Evolutionary conservation across 2,797 vertebrate genomes (phyloP), one percentile per base, ranked within the genome.

Genomic region (Labeo calbasu): DNA sequence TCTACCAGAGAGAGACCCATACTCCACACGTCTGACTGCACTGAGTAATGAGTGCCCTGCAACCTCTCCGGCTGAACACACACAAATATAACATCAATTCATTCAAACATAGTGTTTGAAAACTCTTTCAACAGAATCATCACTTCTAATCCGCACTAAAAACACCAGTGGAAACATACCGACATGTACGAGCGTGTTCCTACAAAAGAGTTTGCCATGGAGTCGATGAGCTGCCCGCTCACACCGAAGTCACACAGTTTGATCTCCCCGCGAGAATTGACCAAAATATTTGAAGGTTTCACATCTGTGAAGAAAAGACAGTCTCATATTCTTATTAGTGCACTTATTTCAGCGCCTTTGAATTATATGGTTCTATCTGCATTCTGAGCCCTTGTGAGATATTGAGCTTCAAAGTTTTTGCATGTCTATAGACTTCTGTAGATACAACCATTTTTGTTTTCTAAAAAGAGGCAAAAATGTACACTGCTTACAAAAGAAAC

Each of bases 11-110:
- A 97, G 89, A 98, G 92, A 7, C 96, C 97, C 96, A 98, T 96
- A 87, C 96, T 97, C 96, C 96, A 97, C 88, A 97, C 95, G 88
- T 97, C 96, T 0, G 96, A 97, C 93, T 97, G 96, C 87, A 97
- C 96, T 0, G 96, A 97, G 84, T 97, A 97, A 90, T 97, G 95
- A 2, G 96, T 97, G 86, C 97, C 96, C 89, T 97, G 96, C 89
- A 97, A 87, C 70, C 96, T 93, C 90, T 97, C 97, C 0, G 96
- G 97, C 96, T 98, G 88, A 15, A 51, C 17, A 82, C 55, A 86
- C 28, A 77, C 0, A 78, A 2, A 32, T 1, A 21, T 15, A 57
- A 32, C 40, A 53, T 1, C 19, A 9, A 57, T 10, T 36, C 17
- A 21, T 1, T 59, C 21, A 19, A 14, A 28, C 61, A 23, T n/a